phyloP scores from a whole-genome alignment of 2,888 invertebrate genomes.

The Macropis europaea region DNA sequence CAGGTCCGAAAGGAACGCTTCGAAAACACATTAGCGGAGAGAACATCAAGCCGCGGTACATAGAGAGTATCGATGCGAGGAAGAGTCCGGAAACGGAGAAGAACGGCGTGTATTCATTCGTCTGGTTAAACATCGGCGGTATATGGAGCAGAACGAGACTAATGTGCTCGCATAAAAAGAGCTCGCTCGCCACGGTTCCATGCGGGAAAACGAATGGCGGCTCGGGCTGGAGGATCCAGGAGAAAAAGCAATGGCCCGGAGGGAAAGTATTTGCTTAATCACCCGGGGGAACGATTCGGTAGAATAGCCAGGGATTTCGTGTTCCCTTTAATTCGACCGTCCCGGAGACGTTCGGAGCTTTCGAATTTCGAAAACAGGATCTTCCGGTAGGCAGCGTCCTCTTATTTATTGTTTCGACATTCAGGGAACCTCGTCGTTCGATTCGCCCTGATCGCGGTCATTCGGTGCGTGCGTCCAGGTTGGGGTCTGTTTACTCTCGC shows the following conservation, averaged over 20 bases:
- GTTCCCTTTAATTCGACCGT: conserved; percentile 33
- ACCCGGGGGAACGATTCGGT: conserved; percentile 14
- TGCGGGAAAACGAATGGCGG: conserved; percentile 37
- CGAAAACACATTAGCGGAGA: no score
- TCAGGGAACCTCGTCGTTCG: neutral
- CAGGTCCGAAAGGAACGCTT: no score
- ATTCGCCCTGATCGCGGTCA: no score
- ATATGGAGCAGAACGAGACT: neutral
- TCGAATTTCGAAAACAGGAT: neutral
- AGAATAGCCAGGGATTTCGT: neutral
- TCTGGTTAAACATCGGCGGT: conserved; percentile 18
- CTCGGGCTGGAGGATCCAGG: neutral
- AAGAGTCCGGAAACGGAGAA: neutral
- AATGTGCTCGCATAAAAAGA: conserved; percentile 23
- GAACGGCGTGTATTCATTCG: neutral
- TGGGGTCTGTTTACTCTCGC: no score
- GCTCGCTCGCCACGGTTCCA: neutral
- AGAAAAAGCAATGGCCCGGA: conserved; percentile 22
- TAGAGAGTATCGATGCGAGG: neutral
- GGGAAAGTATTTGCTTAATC: conserved; percentile 50
- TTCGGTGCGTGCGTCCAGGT: no score
- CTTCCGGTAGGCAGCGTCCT: neutral
- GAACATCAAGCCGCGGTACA: no score
- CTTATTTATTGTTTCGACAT: neutral
- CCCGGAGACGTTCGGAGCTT: neutral